Evolutionary conservation across 2,797 vertebrate species (phyloP).

Genomic region (Florisuga fusca): DNA sequence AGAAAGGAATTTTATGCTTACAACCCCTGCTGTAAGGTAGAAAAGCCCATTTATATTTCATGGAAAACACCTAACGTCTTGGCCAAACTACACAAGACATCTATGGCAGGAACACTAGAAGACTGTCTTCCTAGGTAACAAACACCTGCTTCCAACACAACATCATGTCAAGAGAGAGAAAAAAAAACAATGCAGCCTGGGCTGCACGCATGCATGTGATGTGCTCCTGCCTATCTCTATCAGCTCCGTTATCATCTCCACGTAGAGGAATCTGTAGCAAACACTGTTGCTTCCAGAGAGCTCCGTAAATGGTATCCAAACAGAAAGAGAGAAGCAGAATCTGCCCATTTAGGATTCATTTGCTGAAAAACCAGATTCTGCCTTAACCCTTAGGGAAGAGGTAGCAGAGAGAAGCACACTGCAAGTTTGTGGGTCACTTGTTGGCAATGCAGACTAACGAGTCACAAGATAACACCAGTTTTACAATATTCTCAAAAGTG

Average conservation of each 20-base stretch:
- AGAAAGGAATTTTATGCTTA: neutral
- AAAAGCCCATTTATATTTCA: neutral
- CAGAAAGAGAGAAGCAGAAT: conserved; percentile 1
- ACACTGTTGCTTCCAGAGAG: conserved; percentile 11
- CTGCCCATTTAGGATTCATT: conserved; percentile 5
- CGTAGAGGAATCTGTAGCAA: neutral
- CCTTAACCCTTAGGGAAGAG: neutral
- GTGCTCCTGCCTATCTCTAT: neutral
- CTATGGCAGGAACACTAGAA: neutral
- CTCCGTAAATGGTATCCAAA: conserved; percentile 9
- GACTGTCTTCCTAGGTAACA: neutral
- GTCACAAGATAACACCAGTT: neutral
- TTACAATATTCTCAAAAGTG: neutral
- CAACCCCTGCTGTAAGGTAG: neutral
- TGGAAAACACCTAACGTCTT: neutral
- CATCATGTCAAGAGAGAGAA: conserved; percentile 1
- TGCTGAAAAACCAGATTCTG: neutral
- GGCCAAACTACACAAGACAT: neutral
- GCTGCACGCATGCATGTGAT: neutral
- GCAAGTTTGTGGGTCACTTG: conserved; percentile 14
- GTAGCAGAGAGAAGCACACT: neutral
- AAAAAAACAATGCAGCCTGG: neutral
- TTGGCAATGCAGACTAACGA: neutral
- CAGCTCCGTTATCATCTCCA: neutral
- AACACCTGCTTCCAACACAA: conserved; percentile 13